Base-by-base conservation (phyloP, 2,113 vertebrate species). In the Chionodraco myersi region DNA sequence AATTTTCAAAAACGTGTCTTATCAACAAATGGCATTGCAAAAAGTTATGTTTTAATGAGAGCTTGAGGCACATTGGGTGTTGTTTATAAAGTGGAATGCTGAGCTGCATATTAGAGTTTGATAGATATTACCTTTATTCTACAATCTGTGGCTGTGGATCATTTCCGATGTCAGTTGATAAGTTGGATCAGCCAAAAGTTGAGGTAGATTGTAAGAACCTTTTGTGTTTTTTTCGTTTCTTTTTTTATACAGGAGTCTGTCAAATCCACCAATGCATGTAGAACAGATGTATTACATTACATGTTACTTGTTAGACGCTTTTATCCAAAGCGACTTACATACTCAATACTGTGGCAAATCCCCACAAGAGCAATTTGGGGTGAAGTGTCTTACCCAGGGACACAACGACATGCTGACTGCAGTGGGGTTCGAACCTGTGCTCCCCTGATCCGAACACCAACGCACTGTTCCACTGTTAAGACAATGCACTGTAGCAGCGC, bases 141-240 rank as follows among this genome's bases (percentile, higher is more conserved):
- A 58, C n/a, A 11, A 59, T 65, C 34, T 70, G n/a, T 51, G 26
- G 30, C 10, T 69, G 15, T 21, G 30, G 30, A 49, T 41, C 44
- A 53, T 63, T 69, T 18, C n/a, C n/a, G 7, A 6, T 23, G 48
- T n/a, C 18, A 13, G 14, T 59, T 67, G 15, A 56, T 54, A 36
- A 61, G 56, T 63, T 52, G 48, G 0, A 47, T 77, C 63, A 48
- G 54, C 23, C 62, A 59, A 12, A 54, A 54, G 78, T 67, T 62
- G 18, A 23, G 41, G 61, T 18, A 13, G 11, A 53, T 62, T 6
- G 23, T 23, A 18, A 49, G 3, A 61, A 60, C 12, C 21, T 52
- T 71, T 62, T 57, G 10, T 64, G 8, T 18, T 51, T 52, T 34
- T 0, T 51, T 5, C 5, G 21, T 21, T 21, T 21, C 21, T 3